Base-by-base conservation (phyloP, 1,140 invertebrate species). In the Triops cancriformis region DNA sequence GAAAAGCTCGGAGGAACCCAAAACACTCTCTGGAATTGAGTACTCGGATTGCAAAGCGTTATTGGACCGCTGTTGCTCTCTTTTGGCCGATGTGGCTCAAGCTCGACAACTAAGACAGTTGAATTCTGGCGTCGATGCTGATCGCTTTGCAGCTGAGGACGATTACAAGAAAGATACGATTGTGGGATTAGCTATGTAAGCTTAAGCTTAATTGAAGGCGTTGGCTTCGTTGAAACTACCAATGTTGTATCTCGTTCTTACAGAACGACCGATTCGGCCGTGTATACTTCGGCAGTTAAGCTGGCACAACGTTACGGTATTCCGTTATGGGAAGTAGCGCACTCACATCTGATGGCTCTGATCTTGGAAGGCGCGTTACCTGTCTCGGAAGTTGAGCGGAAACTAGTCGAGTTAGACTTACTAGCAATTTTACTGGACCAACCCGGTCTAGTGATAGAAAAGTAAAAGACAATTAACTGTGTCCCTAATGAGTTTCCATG, bases 161-260 rank as follows among this genome's bases (percentile, higher is more conserved):
- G 82, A 84, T 76, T 88, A 88, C 80, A 85, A 85, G 80, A 82
- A 81, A 75, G 86, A 88, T 78, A 87, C 86, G 9, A 87, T 88
- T 77, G 81, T 87, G 7, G 87, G 86, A 11, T 82, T 88, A 72
- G 85, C 86, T 14, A 86, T 86, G 86, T 87, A 83, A 84, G 85
- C 83, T 77, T 1, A 18, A 27, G 18, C n/a, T 79, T 14, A 75
- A 31, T 64, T 41, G 23, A 72, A n/a, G n/a, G n/a, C n/a, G n/a
- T n/a, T n/a, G n/a, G n/a, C n/a, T n/a, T n/a, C n/a, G n/a, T n/a
- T n/a, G 31, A 37, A 37, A 37, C 31, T 37, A 7, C 7, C 31
- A 37, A 37, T 64, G 10, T 23, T 64, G 23, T 23, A 7, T 64
- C 18, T 64, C 0, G 12, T 64, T 64, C 6, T 64, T 64, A 37